Percentiles rank a stretch among this genome's conserved stretches.
Evolutionary conservation across 2,113 vertebrate species (phyloP).

Genomic region (Caretta caretta): DNA sequence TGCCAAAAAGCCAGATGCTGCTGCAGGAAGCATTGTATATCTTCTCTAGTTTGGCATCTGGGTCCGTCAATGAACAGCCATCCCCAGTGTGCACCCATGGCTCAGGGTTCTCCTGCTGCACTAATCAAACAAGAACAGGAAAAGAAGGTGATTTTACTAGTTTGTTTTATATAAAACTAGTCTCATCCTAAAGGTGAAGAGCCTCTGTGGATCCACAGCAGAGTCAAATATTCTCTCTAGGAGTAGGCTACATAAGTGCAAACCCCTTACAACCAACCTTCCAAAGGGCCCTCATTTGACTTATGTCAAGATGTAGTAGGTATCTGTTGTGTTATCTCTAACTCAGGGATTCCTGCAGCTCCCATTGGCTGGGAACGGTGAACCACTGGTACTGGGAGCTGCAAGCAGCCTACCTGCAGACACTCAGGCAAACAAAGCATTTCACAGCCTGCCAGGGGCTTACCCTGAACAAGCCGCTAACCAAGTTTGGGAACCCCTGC

Average conservation of each 20-base stretch:
- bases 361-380: too few species aligned
- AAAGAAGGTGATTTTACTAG: neutral
- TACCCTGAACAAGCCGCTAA: too few species aligned
- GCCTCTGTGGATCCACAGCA: neutral
- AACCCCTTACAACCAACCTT: neutral
- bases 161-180: neutral
- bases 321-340: neutral
- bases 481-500: too few species aligned
- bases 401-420: too few species aligned
- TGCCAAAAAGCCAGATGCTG: conserved; percentile 79
- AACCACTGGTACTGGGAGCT: too few species aligned
- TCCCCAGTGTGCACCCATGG: neutral
- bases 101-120: conserved; percentile 17
- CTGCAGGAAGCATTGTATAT: conserved; percentile 42
- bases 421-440: too few species aligned
- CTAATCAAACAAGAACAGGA: neutral
- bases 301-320: neutral
- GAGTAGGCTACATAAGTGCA: neutral
- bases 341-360: too few species aligned
- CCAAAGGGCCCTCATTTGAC: neutral
- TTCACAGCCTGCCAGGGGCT: too few species aligned
- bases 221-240: neutral
- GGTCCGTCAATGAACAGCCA: conserved; percentile 51
- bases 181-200: neutral
- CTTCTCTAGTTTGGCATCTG: conserved; percentile 67